These are phyloP conservation scores for Cheiracanthium punctorium DNA, from an alignment of 2,888 invertebrate species.

Conservation along the genomic window DNA sequence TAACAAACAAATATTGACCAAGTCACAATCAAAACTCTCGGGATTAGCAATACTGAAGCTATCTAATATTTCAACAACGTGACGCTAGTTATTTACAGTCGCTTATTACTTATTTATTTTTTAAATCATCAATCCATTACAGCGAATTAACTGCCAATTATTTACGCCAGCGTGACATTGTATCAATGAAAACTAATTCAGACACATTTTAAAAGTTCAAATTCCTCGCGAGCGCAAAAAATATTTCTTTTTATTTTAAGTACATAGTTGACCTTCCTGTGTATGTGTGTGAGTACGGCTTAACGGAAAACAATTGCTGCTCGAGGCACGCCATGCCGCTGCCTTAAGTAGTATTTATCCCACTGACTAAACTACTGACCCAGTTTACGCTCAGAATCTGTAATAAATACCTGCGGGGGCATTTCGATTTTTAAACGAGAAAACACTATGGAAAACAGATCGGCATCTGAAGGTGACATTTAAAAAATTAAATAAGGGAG, in stretches of 20 bases:
- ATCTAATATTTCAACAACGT: no score
- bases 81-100: no score
- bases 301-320: conserved; percentile 12
- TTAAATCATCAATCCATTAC: no score
- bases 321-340: not conserved
- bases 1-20: no score
- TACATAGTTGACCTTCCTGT: conserved; percentile 1
- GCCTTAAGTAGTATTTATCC: conserved; percentile 2
- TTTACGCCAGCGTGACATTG: not conserved
- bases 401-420: conserved; percentile 15
- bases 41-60: no score
- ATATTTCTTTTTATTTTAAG: conserved; percentile 8
- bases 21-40: no score
- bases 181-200: not conserved
- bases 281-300: not conserved
- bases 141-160: no score
- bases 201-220: not conserved
- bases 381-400: conserved; percentile 3
- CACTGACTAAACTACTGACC: conserved; percentile 7
- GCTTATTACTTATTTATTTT: no score
- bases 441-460: not conserved
- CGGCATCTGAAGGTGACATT: not conserved
- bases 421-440: not conserved
- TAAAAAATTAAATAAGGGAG: no score
- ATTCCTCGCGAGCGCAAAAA: not conserved